These are phyloP conservation scores for Coptodon rendalli DNA, from an alignment of 2,113 vertebrate species.

Conservation along the genomic window DNA sequence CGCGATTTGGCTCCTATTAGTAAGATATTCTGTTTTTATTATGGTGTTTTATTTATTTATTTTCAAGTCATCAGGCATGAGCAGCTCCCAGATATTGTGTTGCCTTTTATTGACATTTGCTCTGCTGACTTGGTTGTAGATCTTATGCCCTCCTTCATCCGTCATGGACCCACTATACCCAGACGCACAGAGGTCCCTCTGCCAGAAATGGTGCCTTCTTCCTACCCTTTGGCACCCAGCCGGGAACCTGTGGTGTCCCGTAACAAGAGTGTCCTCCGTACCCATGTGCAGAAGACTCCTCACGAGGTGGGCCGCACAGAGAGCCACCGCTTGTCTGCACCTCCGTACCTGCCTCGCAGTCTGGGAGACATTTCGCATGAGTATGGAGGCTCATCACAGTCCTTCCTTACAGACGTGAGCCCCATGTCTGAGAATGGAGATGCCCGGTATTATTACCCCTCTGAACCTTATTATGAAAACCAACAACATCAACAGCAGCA, in stretches of 20 bases:
- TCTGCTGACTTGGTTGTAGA: conserved; percentile 64
- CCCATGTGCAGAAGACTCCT: conserved; percentile 77
- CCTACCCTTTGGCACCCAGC: conserved; percentile 66
- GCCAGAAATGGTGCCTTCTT: conserved; percentile 73
- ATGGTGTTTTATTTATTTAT: not conserved
- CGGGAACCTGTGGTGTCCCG: conserved; percentile 77
- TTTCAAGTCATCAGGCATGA: not conserved
- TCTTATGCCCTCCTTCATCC: conserved; percentile 98
- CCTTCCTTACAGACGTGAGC: conserved; percentile 81
- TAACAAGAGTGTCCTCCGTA: conserved; percentile 87
- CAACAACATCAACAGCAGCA: conserved; percentile 59
- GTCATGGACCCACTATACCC: conserved; percentile 96
- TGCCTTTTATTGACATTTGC: not conserved
- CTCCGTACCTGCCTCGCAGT: conserved; percentile 83
- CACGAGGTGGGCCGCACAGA: conserved; percentile 86
- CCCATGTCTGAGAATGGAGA: conserved; percentile 87
- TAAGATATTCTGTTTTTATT: not conserved
- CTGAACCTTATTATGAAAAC: conserved; percentile 83
- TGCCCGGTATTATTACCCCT: conserved; percentile 77
- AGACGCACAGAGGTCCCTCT: conserved; percentile 85
- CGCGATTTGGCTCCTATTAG: not conserved
- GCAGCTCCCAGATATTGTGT: not conserved
- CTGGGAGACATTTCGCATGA: conserved; percentile 85
- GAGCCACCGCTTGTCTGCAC: conserved; percentile 90
- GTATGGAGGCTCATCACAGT: conserved; percentile 84